Conservation (phyloP, 2,113 vertebrate species). For the Hemicordylus capensis region DNA sequence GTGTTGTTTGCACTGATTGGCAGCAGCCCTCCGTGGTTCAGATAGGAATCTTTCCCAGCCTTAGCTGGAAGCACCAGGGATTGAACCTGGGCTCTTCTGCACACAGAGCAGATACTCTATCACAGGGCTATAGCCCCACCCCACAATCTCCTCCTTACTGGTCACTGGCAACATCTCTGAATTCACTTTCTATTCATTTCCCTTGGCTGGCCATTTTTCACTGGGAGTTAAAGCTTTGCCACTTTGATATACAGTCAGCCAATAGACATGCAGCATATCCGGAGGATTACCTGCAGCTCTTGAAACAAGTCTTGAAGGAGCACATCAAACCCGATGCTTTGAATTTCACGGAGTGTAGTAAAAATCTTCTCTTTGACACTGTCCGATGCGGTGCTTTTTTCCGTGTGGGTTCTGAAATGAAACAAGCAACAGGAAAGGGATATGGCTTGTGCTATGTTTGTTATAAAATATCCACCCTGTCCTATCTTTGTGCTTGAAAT, state of each 20-base stretch:
- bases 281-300: slow-evolving; percentile 78
- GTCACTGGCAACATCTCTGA: too few species aligned
- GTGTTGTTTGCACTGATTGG: too few species aligned
- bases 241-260: neutral
- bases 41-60: too few species aligned
- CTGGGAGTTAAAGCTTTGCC: neutral
- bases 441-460: neutral
- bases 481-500: neutral
- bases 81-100: too few species aligned
- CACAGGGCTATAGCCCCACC: too few species aligned
- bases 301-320: slow-evolving; percentile 76
- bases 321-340: slow-evolving; percentile 64
- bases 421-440: slow-evolving; percentile 29
- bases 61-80: too few species aligned
- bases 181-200: neutral
- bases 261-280: neutral
- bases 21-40: too few species aligned
- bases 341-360: slow-evolving; percentile 70
- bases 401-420: slow-evolving; percentile 70
- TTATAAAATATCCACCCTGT: neutral
- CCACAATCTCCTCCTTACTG: too few species aligned
- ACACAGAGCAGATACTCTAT: too few species aligned
- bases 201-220: neutral
- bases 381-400: slow-evolving; percentile 29
- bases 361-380: slow-evolving; percentile 47